A percentile compares a stretch with the other conserved stretches of the same genome.
These are phyloP conservation scores for Oryzias celebensis DNA, from an alignment of 2,113 vertebrate species.

Conservation along the genomic window DNA sequence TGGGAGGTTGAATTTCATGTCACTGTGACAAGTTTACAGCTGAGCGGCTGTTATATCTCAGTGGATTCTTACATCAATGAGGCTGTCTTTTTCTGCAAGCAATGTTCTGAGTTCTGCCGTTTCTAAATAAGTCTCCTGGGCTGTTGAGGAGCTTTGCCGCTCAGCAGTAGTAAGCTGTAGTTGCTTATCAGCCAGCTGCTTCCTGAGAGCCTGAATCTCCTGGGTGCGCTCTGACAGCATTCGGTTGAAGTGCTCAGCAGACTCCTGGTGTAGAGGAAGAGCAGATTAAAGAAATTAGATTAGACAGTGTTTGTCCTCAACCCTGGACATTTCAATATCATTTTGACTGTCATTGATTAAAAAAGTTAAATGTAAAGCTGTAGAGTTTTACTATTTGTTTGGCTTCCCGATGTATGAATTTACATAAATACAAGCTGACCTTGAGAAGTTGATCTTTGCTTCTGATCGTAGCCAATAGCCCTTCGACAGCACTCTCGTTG, in stretches of 20 bases:
- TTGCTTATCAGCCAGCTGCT: conserved; percentile 69
- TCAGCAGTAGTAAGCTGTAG: conserved; percentile 63
- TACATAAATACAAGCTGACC: conserved; percentile 45
- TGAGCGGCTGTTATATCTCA: conserved; percentile 18
- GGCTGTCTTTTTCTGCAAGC: conserved; percentile 74
- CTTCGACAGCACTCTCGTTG: conserved; percentile 77
- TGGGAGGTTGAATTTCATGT: conserved; percentile 11
- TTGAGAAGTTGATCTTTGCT: conserved; percentile 81
- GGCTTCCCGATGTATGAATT: not conserved
- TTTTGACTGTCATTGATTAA: not conserved
- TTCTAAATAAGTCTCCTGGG: conserved; percentile 70
- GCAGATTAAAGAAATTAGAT: conserved; percentile 10
- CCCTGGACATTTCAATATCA: not conserved
- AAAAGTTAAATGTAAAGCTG: too few relatives aligned
- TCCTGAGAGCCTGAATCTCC: conserved; percentile 75
- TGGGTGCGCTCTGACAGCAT: conserved; percentile 69
- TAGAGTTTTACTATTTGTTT: too few relatives aligned
- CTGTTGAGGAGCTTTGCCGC: conserved; percentile 56
- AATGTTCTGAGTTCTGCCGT: conserved; percentile 62
- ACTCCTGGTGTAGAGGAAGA: conserved; percentile 61
- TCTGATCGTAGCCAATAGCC: conserved; percentile 73
- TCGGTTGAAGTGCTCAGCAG: conserved; percentile 73
- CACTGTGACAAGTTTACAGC: conserved; percentile 20
- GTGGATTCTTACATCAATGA: conserved; percentile 74
- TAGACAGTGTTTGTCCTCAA: not conserved